Evolutionary conservation across 2,888 invertebrate species (phyloP).

Genomic region (Watsonalla binaria): DNA sequence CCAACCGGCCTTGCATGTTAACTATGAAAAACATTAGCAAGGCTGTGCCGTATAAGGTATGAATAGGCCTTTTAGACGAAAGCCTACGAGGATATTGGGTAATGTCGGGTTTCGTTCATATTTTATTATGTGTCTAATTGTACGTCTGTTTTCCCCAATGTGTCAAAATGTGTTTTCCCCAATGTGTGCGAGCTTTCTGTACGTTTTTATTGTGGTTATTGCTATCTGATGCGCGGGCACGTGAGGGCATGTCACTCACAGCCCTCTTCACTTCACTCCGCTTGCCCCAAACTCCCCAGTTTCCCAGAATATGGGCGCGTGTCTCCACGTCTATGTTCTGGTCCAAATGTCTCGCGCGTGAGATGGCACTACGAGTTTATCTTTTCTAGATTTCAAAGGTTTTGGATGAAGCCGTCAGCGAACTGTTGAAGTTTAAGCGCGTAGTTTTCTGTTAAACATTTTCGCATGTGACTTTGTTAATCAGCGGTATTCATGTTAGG

Average conservation of each 20-base stretch:
- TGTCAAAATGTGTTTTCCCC: too few species aligned
- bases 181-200: too few species aligned
- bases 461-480: too few species aligned
- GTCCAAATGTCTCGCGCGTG: slow-evolving; percentile 2
- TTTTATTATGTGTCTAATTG: too few species aligned
- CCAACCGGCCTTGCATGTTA: neutral
- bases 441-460: too few species aligned
- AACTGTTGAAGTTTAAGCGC: neutral
- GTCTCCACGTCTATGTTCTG: slow-evolving; percentile 29
- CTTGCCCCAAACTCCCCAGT: slow-evolving; percentile 16
- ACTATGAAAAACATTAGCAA: neutral
- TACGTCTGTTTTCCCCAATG: too few species aligned
- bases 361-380: neutral
- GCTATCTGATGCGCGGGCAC: slow-evolving; percentile 63
- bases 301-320: slow-evolving; percentile 24
- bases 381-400: neutral
- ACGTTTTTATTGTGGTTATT: neutral
- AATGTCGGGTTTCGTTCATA: too few species aligned
- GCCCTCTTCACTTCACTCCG: slow-evolving; percentile 15
- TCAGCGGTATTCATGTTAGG: too few species aligned
- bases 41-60: too few species aligned
- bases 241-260: slow-evolving; percentile 54
- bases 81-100: too few species aligned
- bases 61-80: too few species aligned
- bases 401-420: neutral